These are phyloP conservation scores for Clarias gariepinus DNA, from an alignment of 2,113 vertebrate genomes.

Conservation along the genomic window DNA sequence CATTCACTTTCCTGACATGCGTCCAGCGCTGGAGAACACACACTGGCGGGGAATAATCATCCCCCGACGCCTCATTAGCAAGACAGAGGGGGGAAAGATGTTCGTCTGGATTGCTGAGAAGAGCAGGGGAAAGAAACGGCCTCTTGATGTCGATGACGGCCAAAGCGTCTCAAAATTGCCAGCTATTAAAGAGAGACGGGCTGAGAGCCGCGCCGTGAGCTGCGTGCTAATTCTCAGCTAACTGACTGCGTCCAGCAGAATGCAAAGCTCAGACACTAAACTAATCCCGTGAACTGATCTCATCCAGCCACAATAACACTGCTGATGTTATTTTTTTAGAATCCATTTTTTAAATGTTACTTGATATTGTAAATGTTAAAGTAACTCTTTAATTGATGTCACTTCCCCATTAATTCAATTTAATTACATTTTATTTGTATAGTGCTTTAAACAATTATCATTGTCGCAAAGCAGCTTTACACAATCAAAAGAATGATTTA, in stretches of 20 bases:
- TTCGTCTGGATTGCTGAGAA: constrained; percentile 29
- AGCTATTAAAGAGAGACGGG: constrained; percentile 39
- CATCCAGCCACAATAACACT: neutral
- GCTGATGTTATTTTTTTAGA: neutral
- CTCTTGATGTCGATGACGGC: neutral
- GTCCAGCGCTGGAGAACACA: constrained; percentile 20
- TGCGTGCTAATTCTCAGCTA: neutral
- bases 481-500: too few species aligned
- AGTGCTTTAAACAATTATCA: too few species aligned
- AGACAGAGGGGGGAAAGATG: constrained; percentile 45
- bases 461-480: too few species aligned
- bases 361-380: neutral
- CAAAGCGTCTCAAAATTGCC: constrained; percentile 35
- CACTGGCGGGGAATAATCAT: constrained; percentile 31
- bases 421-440: too few species aligned
- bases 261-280: neutral
- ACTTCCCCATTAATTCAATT: neutral
- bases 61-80: constrained; percentile 53
- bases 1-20: constrained; percentile 30
- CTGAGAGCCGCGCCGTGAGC: neutral
- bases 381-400: neutral
- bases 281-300: neutral
- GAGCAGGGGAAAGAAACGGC: neutral
- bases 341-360: neutral
- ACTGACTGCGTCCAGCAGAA: neutral